Evolutionary conservation across 2,797 vertebrate species (phyloP).

Genomic region (Acipenser transmontanus): DNA sequence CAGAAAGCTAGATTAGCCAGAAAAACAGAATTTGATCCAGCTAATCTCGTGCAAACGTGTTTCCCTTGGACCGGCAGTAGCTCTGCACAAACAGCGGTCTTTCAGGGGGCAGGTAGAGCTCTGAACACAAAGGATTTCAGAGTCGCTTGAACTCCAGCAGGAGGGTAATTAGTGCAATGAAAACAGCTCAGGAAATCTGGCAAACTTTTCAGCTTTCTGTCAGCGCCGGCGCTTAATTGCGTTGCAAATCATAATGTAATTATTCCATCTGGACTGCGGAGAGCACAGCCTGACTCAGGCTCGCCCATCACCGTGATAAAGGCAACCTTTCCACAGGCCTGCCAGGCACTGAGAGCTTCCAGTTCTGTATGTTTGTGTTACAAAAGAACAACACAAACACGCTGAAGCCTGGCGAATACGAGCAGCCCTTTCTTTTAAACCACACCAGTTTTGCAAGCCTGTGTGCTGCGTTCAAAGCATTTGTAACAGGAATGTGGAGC

Average conservation of each 20-base stretch:
- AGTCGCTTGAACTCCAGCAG: slow-evolving; percentile 16
- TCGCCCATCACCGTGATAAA: no score
- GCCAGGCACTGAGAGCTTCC: no score
- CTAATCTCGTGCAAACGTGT: background rate
- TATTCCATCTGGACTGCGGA: slow-evolving; percentile 22
- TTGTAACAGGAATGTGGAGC: no score
- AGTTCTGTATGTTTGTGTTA: no score
- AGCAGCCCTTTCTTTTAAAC: no score
- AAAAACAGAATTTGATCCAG: background rate
- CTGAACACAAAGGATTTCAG: background rate
- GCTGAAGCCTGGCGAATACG: no score
- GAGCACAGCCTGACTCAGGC: no score
- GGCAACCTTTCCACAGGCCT: no score
- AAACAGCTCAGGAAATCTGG: slow-evolving; percentile 26
- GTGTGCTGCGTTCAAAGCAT: no score
- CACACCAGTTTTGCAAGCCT: no score
- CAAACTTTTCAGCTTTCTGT: slow-evolving; percentile 6
- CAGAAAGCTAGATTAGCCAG: background rate
- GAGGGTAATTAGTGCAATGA: slow-evolving; percentile 20
- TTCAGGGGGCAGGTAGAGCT: background rate
- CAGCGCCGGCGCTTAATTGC: slow-evolving; percentile 3
- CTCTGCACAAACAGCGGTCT: background rate
- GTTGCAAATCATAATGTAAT: slow-evolving; percentile 24
- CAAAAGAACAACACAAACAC: no score
- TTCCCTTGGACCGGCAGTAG: background rate